These are phyloP conservation scores for Aplysina aerophoba DNA, from an alignment of 37 sponge, comb jelly and placozoan species.

Conservation along the genomic window DNA sequence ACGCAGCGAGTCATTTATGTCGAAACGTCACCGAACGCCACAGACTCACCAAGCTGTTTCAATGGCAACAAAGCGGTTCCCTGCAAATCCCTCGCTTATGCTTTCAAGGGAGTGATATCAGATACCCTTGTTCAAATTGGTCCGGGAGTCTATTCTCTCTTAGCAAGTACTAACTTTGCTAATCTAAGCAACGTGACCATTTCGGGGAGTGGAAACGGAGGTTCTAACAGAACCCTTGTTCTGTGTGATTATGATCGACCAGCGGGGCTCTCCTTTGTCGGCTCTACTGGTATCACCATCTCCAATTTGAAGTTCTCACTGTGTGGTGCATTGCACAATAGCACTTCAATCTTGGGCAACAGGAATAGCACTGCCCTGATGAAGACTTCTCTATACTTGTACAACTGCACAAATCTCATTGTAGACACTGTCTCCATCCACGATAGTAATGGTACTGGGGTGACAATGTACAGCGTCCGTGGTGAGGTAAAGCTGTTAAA, in stretches of 20 bases:
- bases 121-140: neutral
- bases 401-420: constrained; percentile 41
- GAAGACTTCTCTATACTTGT: constrained; percentile 33
- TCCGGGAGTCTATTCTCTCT: constrained; percentile 13
- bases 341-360: constrained; percentile 14
- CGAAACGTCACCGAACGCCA: neutral
- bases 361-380: neutral
- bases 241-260: neutral
- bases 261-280: constrained; percentile 47
- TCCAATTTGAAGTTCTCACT: constrained; percentile 10
- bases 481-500: constrained; percentile 23
- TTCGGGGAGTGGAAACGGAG: constrained; percentile 14
- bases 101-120: constrained; percentile 19
- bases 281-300: constrained; percentile 4
- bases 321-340: constrained; percentile 45
- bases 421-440: constrained; percentile 14
- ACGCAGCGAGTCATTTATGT: neutral
- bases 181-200: constrained; percentile 29
- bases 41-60: neutral
- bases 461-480: constrained; percentile 46
- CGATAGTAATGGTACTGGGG: constrained; percentile 33
- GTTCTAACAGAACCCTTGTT: neutral
- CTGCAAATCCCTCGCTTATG: constrained; percentile 28
- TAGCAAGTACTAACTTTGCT: neutral
- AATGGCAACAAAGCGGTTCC: neutral